phyloP scores from a whole-genome alignment of 2,113 vertebrate genomes.

The Gobiocypris rarus region DNA sequence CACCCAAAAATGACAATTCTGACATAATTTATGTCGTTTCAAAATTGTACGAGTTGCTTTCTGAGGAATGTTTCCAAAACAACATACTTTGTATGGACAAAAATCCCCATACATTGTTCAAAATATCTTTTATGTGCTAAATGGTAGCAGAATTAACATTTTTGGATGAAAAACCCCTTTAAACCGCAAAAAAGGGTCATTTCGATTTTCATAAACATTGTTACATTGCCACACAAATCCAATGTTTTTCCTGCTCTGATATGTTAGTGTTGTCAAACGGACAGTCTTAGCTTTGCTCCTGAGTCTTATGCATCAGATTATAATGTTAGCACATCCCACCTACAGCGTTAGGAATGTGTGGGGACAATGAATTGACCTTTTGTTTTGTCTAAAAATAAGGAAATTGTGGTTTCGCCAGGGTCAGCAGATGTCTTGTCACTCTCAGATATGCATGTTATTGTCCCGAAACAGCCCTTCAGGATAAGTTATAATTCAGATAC shows the following conservation, averaged over 20 bases:
- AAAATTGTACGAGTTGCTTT: background rate
- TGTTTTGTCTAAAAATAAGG: constrained; percentile 5
- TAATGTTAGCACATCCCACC: constrained; percentile 45
- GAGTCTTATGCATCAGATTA: constrained; percentile 52
- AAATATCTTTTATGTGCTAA: background rate
- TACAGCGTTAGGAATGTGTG: constrained; percentile 54
- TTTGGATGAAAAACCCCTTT: background rate
- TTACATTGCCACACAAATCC: background rate
- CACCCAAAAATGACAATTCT: background rate
- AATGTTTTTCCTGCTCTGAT: background rate
- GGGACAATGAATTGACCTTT: constrained; percentile 22
- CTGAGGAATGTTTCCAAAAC: background rate
- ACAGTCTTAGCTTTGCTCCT: constrained; percentile 28
- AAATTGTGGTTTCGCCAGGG: constrained; percentile 37
- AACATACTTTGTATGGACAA: background rate
- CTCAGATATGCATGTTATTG: constrained; percentile 54
- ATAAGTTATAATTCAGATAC: constrained; percentile 61
- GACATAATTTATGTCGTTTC: background rate
- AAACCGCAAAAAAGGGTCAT: background rate
- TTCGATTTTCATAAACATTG: background rate
- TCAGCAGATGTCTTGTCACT: constrained; percentile 42
- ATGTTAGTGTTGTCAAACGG: background rate
- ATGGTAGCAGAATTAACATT: background rate
- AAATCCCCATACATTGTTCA: background rate
- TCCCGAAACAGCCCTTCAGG: constrained; percentile 24